Evolutionary conservation across 2,888 invertebrate genomes (phyloP).

Genomic region (Acronicta alni): DNA sequence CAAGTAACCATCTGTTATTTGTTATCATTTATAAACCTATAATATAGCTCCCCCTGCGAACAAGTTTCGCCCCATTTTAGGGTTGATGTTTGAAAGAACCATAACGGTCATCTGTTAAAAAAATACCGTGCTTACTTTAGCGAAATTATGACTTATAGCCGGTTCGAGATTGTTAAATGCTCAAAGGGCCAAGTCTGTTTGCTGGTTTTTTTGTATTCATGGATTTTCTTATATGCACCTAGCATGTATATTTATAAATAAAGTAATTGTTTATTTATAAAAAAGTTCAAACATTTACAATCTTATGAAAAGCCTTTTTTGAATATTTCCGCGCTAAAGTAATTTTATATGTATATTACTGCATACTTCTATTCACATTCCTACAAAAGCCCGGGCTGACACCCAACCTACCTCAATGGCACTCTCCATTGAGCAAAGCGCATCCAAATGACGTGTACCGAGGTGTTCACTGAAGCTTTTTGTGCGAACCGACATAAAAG

Average conservation of each 20-base stretch:
- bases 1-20: constrained; percentile 1
- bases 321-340: neutral
- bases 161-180: too few species aligned
- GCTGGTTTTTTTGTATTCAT: too few species aligned
- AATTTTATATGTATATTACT: constrained; percentile 5
- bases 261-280: too few species aligned
- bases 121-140: too few species aligned
- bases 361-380: constrained; percentile 8
- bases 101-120: too few species aligned
- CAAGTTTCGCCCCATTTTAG: too few species aligned
- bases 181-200: too few species aligned
- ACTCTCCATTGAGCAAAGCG: constrained; percentile 39
- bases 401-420: constrained; percentile 53
- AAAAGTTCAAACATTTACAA: too few species aligned
- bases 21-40: neutral
- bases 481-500: constrained; percentile 4
- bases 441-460: constrained; percentile 36
- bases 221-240: too few species aligned
- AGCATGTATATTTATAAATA: too few species aligned
- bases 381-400: constrained; percentile 22
- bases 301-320: neutral
- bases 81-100: neutral
- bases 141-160: too few species aligned
- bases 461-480: constrained; percentile 32
- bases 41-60: too few species aligned